phyloP scores from a whole-genome alignment of 2,797 vertebrate species.

The Spinus pinus region DNA sequence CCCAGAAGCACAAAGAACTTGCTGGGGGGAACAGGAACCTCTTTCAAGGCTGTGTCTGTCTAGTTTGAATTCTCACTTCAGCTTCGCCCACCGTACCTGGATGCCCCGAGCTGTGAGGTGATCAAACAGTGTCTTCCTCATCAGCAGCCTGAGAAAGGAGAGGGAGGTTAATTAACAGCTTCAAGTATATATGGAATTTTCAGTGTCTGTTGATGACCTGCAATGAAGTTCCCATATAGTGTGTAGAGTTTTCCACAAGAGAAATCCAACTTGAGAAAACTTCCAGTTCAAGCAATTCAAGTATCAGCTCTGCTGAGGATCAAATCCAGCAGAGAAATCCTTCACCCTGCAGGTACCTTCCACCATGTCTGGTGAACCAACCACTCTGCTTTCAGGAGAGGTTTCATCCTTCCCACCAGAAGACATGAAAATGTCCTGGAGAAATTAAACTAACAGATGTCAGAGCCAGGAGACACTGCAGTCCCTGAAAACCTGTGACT shows the following conservation, averaged over 20 bases:
- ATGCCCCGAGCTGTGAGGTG: constrained; percentile 95
- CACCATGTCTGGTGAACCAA: accelerated
- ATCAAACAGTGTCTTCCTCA: constrained; percentile 93
- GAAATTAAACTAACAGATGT: not conserved
- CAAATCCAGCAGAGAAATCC: not conserved
- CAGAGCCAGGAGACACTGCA: not conserved
- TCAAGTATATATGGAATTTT: not conserved
- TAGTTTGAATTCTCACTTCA: not conserved
- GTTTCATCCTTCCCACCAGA: not conserved
- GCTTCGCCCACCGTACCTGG: constrained; percentile 80
- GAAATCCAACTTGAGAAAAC: not conserved
- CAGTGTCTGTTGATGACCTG: not conserved
- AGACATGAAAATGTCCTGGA: not conserved
- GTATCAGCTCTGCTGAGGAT: not conserved
- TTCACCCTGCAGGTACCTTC: not conserved
- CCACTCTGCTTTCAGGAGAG: not conserved
- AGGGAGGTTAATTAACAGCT: not conserved
- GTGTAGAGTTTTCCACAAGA: not conserved
- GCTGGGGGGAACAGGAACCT: not conserved
- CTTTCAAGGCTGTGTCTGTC: not conserved
- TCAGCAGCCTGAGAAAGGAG: constrained; percentile 82
- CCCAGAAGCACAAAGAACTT: not conserved
- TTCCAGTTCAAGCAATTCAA: not conserved
- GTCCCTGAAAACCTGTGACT: not conserved
- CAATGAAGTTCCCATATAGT: not conserved